Evolutionary conservation across 2,113 vertebrate genomes (phyloP), one percentile per base, ranked within the genome.

Genomic region (Chlorocebus sabaeus): DNA sequence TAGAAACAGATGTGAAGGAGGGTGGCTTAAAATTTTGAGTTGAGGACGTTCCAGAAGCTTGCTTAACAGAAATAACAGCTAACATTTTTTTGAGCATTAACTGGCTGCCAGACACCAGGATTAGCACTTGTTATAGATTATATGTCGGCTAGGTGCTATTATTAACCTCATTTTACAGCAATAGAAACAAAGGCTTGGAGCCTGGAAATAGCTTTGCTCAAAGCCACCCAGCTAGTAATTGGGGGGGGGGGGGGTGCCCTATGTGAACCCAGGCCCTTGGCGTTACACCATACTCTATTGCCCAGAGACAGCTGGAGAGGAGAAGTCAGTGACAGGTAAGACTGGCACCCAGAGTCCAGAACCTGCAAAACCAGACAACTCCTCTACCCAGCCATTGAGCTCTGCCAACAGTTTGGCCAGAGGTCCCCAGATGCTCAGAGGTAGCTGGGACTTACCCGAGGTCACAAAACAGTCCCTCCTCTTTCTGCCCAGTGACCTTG

Each of bases 121-220:
- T 98, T 59, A 85, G 81, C 93, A 68, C 81, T 16, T 90, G 94
- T 90, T 90, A 61, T 35, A 82, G 94, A n/a, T 95, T 93, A 92
- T 95, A 89, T 96, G 92, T 72, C 91, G 30, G 61, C 32, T 30
- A 48, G 35, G 7, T 59, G 82, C 95, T 43, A 22, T 79, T 75
- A 6, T 75, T 73, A 48, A 9, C 70, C 76, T 55, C 88, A 38
- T 67, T 61, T 84, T 52, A 45, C 40, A 86, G 52, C 67, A 50
- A 9, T 32, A 68, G 92, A 83, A 67, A 48, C 4, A 14, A 57
- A 90, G 30, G 7, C 78, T 80, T 25, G 64, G 61, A 93, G 59
- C 32, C 70, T 10, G 45, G 40, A 91, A 61, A 67, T 32, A 25
- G 35, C 32, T 95, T 64, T 38, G 48, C 35, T 32, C 27, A 20